Evolutionary conservation across 2,113 vertebrate genomes (phyloP), one percentile per base, ranked within the genome.

Genomic region (Hassar affinis): DNA sequence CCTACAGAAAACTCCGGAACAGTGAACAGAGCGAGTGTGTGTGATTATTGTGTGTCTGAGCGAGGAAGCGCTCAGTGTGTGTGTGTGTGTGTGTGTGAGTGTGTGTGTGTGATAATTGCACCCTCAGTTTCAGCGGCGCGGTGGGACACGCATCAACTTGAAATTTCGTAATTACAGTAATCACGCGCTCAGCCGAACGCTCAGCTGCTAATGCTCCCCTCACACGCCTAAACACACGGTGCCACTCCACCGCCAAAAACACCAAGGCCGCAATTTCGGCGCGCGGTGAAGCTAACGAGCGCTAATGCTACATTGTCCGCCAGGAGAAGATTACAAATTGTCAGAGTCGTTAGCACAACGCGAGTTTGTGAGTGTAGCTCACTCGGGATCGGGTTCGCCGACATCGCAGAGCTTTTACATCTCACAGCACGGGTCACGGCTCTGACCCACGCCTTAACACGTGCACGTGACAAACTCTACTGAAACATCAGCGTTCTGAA

Each of bases 81-180:
- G 64, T 22, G 64, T 68, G 33, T 72, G 42, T 72, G 68, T 71
- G 68, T 68, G 66, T 74, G 45, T 49, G 69, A 49, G 71, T 74
- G 45, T 52, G 71, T 30, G 71, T 18, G 71, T 4, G 49, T 33
- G 52, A 91, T 93, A 92, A 92, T 86, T 85, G 85, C 64, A 86
- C 86, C 86, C 85, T 88, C 84, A 78, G 54, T 87, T 88, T 89
- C 87, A 87, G 88, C 81, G 83, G 87, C 87, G 82, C 85, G 81
- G 82, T 68, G 83, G 85, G 86, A 80, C 89, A 89, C 84, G 82
- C 89, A 85, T 88, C 76, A 90, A 88, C 90, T 91, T 91, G 88
- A 90, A 93, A 93, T 92, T 87, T 91, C 90, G 86, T 92, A 91
- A 92, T 92, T 91, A 93, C 88, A 90, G 90, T 92, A 88, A 93